Base-by-base conservation (phyloP, 2,797 vertebrate species). In the Xenops minutus region DNA sequence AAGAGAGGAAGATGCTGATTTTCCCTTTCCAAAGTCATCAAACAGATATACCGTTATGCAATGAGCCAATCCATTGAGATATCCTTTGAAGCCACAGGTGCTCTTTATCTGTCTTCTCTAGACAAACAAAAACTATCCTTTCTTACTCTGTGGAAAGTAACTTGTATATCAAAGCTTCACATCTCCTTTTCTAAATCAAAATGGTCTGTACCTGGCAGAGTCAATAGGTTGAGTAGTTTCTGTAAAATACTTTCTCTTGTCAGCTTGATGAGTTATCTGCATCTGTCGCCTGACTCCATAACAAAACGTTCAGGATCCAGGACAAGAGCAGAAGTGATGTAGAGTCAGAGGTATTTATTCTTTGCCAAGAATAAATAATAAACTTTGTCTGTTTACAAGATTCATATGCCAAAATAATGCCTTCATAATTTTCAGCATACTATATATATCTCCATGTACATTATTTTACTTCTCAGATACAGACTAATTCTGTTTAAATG, bases 191-290 rank as follows among this genome's bases (percentile, higher is more conserved):
- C 23, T 61, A 69, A 72, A 75, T 41, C 24, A 48, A 79, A 67
- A 58, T 39, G 5, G 4, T 59, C 48, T 71, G 11, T 56, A 51
- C 22, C 10, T 12, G 23, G 9, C 8, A 43, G 46, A 80, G 6
- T 36, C 0, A 0, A 37, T n/a, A 72, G 44, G 27, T 48, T 1
- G 2, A 43, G 9, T 21, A 18, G 7, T 41, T 91, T 27, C 46
- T 55, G 36, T 49, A 69, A 68, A 82, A 44, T 36, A 22, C 5
- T 10, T 72, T 44, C 37, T 84, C 9, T 29, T 62, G 58, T 43
- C 44, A 69, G 6, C 37, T 58, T 77, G 71, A 59, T 68, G 14
- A 76, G 9, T 27, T 73, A 32, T 30, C 27, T n/a, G 26, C 6
- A 15, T 21, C 34, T 67, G 24, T 49, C 85, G 12, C 41, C 32